Percentiles rank a stretch among this genome's conserved stretches.
These are phyloP conservation scores for Argya squamiceps DNA, from an alignment of 2,797 vertebrate genomes.

Conservation along the genomic window DNA sequence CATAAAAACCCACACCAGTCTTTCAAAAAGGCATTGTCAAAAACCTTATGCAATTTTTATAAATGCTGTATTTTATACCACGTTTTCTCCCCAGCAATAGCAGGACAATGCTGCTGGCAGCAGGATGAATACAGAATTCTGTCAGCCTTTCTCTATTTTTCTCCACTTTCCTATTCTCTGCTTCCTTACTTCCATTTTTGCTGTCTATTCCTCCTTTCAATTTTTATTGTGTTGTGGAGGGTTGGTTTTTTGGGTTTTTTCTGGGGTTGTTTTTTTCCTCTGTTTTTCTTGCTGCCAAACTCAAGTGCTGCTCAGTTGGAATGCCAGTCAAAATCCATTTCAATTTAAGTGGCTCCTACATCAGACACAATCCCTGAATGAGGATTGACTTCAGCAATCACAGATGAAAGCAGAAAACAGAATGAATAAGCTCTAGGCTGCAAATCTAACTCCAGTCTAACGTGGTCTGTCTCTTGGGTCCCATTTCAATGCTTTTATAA, in stretches of 20 bases:
- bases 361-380: neutral
- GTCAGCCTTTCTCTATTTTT: neutral
- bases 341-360: neutral
- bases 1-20: accelerated
- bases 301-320: neutral
- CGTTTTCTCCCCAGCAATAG: neutral
- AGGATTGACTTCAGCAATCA: neutral
- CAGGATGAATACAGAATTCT: neutral
- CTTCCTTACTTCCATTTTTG: neutral
- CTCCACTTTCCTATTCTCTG: neutral
- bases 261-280: neutral
- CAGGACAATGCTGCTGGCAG: neutral
- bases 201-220: neutral
- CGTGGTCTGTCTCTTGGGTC: neutral
- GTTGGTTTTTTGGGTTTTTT: accelerated
- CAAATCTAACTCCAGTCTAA: neutral
- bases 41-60: neutral
- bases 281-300: neutral
- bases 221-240: neutral
- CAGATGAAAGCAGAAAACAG: neutral
- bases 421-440: neutral
- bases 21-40: neutral
- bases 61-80: accelerated
- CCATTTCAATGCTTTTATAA: neutral
- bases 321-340: neutral